Percentiles rank a stretch among this genome's conserved stretches.
Conservation (phyloP, 2,797 vertebrate genomes). For the Onychomys torridus region DNA sequence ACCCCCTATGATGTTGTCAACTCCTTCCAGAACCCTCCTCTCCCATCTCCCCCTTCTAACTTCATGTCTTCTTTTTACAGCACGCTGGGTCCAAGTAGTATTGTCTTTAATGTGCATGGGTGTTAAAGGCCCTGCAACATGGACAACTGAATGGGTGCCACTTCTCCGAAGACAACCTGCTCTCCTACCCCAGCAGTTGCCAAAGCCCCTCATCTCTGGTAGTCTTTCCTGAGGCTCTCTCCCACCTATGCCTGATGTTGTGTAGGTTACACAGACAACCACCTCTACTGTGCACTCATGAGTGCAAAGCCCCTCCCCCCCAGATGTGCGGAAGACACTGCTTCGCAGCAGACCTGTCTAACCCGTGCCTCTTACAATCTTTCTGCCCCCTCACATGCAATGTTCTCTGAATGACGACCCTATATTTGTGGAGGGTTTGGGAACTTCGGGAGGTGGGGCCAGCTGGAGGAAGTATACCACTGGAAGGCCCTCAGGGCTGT, state of each 20-base stretch:
- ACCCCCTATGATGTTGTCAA: neutral
- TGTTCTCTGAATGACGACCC: neutral
- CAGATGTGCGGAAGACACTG: neutral
- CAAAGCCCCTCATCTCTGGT: neutral
- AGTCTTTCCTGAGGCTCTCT: neutral
- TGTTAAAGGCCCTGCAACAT: neutral
- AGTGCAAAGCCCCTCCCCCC: too few species aligned
- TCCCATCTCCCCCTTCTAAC: neutral
- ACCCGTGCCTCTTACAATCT: neutral
- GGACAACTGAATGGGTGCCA: neutral
- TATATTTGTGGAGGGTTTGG: neutral
- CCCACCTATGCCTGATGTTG: neutral
- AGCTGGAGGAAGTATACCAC: neutral
- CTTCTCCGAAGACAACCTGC: neutral
- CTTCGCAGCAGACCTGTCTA: neutral
- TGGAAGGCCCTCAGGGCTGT: neutral
- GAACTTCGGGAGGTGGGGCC: neutral
- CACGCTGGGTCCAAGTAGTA: too few species aligned
- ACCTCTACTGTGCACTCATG: neutral
- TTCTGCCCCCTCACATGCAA: neutral
- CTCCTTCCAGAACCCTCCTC: neutral
- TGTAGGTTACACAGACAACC: neutral
- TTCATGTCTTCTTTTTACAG: too few species aligned
- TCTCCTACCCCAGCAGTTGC: neutral
- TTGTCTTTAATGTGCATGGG: neutral